Percentiles rank a stretch among this genome's conserved stretches.
These are phyloP conservation scores for Leucosticte australis DNA, from an alignment of 2,113 vertebrate genomes.

Conservation along the genomic window DNA sequence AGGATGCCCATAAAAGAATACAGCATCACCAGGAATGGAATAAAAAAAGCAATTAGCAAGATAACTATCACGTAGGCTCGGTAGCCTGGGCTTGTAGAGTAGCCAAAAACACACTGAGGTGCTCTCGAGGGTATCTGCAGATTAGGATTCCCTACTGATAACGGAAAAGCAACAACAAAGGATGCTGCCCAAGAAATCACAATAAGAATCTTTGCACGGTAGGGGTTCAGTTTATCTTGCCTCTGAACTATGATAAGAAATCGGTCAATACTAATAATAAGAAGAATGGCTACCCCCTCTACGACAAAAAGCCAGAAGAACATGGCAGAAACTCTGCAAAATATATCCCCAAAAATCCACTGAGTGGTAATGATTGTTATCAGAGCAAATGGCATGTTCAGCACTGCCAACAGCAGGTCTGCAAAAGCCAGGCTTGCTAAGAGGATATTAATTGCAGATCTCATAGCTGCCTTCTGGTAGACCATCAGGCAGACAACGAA, in stretches of 20 bases:
- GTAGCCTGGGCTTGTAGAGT: constrained; percentile 84
- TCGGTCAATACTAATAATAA: constrained; percentile 96
- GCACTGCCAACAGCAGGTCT: constrained; percentile 92
- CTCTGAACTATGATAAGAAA: constrained; percentile 98
- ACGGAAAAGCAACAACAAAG: constrained; percentile 87
- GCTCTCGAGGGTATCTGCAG: constrained; percentile 88
- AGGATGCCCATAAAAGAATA: constrained; percentile 96
- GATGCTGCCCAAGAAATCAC: constrained; percentile 87
- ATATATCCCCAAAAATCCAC: constrained; percentile 91
- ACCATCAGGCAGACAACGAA: constrained; percentile 98
- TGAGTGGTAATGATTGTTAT: constrained; percentile 86
- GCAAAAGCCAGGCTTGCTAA: constrained; percentile 95
- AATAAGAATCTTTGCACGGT: constrained; percentile 90
- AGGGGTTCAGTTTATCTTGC: constrained; percentile 93
- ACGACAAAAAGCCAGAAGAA: constrained; percentile 96
- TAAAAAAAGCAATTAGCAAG: constrained; percentile 89
- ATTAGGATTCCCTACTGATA: constrained; percentile 87
- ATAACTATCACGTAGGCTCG: constrained; percentile 88
- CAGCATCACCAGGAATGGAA: constrained; percentile 92
- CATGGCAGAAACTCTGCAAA: constrained; percentile 94
- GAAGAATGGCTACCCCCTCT: constrained; percentile 91
- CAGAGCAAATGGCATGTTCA: constrained; percentile 95
- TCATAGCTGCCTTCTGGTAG: constrained; percentile 96
- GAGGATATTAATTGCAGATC: constrained; percentile 98
- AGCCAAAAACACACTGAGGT: constrained; percentile 95